A percentile compares a stretch with the other conserved stretches of the same genome.
These are phyloP conservation scores for Indri indri DNA, from an alignment of 2,113 vertebrate species.

Conservation along the genomic window DNA sequence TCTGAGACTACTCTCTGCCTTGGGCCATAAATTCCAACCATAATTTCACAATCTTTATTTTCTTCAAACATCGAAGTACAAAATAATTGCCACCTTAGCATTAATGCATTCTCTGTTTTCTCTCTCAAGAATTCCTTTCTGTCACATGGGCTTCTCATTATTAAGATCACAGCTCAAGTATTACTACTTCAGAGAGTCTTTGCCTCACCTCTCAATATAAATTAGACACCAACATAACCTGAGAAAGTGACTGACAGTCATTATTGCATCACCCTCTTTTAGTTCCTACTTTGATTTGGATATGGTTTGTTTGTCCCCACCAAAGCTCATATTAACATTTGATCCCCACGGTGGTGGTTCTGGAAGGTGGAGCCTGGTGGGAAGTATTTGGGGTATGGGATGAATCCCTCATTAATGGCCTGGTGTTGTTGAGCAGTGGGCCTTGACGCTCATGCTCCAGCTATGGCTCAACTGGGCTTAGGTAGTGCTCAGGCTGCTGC, in stretches of 20 bases:
- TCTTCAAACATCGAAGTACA: not conserved
- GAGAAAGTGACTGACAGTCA: not conserved
- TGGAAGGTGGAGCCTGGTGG: not conserved
- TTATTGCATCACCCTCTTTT: not conserved
- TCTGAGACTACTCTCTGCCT: not conserved
- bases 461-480: not conserved
- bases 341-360: not conserved
- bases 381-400: not conserved
- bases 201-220: not conserved
- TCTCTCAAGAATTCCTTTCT: not conserved
- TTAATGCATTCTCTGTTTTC: not conserved
- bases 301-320: not conserved
- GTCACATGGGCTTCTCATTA: not conserved
- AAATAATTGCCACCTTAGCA: not conserved
- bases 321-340: not conserved
- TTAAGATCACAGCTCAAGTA: not conserved
- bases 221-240: not conserved
- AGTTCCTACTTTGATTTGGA: not conserved
- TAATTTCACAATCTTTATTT: not conserved
- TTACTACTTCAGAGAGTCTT: not conserved
- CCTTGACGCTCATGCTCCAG: not conserved
- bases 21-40: not conserved
- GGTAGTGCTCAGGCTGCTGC: not conserved
- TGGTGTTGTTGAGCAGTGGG: not conserved
- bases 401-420: not conserved